Evolutionary conservation across 2,888 invertebrate species (phyloP).

Genomic region (Ramazzottius varieornatus): DNA sequence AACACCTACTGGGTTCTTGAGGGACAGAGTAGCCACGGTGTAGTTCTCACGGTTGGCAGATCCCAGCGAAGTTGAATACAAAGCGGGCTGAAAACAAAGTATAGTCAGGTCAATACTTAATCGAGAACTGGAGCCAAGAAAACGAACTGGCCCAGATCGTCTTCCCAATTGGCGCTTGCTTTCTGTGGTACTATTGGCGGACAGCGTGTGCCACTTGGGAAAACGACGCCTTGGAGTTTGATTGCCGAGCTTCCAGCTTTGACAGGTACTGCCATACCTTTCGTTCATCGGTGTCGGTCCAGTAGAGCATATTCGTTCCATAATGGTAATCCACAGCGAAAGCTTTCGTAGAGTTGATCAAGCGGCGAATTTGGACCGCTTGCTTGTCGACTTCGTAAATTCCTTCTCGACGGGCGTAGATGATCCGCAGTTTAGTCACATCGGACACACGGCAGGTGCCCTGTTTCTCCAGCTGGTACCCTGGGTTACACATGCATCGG

Average conservation of each 20-base stretch:
- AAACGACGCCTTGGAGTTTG: no score
- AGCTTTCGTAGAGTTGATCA: conserved; percentile 45
- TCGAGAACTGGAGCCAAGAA: no score
- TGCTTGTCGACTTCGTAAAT: background rate
- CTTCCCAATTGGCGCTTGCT: no score
- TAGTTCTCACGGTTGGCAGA: background rate
- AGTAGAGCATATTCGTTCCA: conserved; percentile 45
- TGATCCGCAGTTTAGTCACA: background rate
- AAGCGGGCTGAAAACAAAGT: background rate
- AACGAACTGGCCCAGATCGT: no score
- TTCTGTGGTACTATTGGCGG: no score
- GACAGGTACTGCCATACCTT: no score
- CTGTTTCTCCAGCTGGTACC: background rate
- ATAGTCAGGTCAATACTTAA: no score
- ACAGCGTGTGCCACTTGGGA: no score
- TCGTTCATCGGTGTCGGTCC: conserved; percentile 45
- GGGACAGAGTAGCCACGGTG: conserved; percentile 9
- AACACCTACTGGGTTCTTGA: conserved; percentile 25
- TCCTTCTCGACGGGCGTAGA: background rate
- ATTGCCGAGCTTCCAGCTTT: no score
- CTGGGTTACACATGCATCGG: conserved; percentile 10
- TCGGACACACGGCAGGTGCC: conserved; percentile 1
- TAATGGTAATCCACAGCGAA: conserved; percentile 63
- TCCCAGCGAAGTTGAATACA: background rate
- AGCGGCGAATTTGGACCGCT: background rate